phyloP scores from a whole-genome alignment of 2,888 invertebrate genomes.

The Drosophila suboccidentalis region DNA sequence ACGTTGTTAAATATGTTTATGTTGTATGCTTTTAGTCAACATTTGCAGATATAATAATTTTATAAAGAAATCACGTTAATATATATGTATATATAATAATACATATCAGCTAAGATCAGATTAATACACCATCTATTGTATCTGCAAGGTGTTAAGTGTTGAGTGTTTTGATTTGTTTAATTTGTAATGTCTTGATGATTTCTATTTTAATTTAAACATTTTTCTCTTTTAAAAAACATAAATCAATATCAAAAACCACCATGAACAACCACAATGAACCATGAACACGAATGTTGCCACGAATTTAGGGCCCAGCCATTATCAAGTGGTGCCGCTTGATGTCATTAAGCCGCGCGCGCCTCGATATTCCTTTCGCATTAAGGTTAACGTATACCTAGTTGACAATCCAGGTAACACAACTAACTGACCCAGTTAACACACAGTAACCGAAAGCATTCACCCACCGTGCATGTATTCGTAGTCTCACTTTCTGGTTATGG shows the following conservation, averaged over 20 bases:
- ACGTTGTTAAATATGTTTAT: conserved; percentile 13
- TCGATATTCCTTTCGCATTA: conserved; percentile 85
- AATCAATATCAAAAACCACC: conserved; percentile 9
- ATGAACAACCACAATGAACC: conserved; percentile 15
- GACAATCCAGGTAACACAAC: conserved; percentile 84
- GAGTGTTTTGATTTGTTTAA: conserved; percentile 33
- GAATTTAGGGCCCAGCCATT: conserved; percentile 84
- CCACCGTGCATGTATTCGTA: conserved; percentile 34
- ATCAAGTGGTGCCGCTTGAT: conserved; percentile 88
- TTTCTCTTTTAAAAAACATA: conserved; percentile 51
- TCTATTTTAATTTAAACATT: conserved; percentile 50
- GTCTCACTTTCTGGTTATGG: conserved; percentile 35
- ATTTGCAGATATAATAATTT: conserved; percentile 4
- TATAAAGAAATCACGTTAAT: neutral
- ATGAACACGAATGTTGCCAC: conserved; percentile 15
- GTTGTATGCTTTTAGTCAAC: conserved; percentile 1
- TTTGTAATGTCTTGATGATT: conserved; percentile 23
- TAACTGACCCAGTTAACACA: conserved; percentile 58
- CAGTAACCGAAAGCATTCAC: conserved; percentile 16
- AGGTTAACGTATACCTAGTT: conserved; percentile 82
- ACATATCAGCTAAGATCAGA: neutral
- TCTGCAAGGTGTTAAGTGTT: conserved; percentile 3
- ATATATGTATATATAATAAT: no score
- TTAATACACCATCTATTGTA: neutral
- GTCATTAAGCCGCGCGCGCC: conserved; percentile 85